A percentile compares a stretch with the other conserved stretches of the same genome.
Evolutionary conservation across 2,797 vertebrate genomes (phyloP).

Genomic region (Decapterus maruadsi): DNA sequence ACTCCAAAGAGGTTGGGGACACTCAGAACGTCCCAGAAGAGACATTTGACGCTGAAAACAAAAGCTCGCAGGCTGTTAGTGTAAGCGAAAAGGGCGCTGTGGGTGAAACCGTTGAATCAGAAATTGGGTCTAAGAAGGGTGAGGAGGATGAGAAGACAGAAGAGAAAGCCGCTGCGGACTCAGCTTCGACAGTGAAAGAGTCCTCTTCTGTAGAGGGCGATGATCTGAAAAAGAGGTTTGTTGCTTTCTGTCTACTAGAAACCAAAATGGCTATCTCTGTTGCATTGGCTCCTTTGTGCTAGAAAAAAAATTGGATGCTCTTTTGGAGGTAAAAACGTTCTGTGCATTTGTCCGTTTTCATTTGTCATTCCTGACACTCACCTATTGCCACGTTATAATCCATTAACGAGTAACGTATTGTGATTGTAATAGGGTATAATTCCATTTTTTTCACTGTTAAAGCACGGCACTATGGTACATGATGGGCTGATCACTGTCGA

Average conservation of each 20-base stretch:
- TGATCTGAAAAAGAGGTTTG: slow-evolving; percentile 99
- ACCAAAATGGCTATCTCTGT: slow-evolving; percentile 95
- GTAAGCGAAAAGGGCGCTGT: slow-evolving; percentile 85
- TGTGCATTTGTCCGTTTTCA: slow-evolving; percentile 85
- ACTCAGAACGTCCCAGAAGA: slow-evolving; percentile 83
- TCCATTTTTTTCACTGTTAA: slow-evolving; percentile 62
- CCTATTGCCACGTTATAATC: slow-evolving; percentile 75
- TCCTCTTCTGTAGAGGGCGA: slow-evolving; percentile 98
- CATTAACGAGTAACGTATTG: slow-evolving; percentile 75
- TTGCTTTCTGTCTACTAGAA: slow-evolving; percentile 99
- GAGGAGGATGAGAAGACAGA: slow-evolving; percentile 92
- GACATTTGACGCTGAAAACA: slow-evolving; percentile 84
- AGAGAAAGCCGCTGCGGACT: slow-evolving; percentile 92
- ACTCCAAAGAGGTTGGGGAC: slow-evolving; percentile 85
- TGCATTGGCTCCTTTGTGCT: slow-evolving; percentile 92
- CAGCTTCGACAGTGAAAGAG: slow-evolving; percentile 94
- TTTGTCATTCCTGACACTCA: slow-evolving; percentile 73
- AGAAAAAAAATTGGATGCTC: slow-evolving; percentile 86
- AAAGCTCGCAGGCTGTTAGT: slow-evolving; percentile 90
- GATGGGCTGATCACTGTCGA: slow-evolving; percentile 61
- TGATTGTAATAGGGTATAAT: slow-evolving; percentile 61
- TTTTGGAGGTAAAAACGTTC: slow-evolving; percentile 85
- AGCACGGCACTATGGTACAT: slow-evolving; percentile 60
- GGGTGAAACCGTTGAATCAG: slow-evolving; percentile 88
- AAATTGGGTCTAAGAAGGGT: slow-evolving; percentile 89